phyloP scores from a whole-genome alignment of 2,797 vertebrate genomes.

The Thalassophryne amazonica region DNA sequence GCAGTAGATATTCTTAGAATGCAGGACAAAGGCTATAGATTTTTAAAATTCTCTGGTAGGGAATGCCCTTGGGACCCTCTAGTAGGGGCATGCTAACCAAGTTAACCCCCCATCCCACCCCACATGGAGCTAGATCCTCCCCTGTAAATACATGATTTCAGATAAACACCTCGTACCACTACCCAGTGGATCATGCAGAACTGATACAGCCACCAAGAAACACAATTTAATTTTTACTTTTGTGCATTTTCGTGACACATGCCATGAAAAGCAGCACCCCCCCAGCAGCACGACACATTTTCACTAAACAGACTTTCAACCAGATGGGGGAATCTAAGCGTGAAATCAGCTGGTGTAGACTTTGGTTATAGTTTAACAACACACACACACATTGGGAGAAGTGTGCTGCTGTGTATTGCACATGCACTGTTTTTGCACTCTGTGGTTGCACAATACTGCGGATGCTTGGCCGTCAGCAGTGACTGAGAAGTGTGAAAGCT shows the following conservation, averaged over 20 bases:
- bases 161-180: conserved; percentile 42
- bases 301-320: neutral
- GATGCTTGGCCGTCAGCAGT: conserved; percentile 28
- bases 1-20: no score
- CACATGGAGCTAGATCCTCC: no score
- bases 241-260: no score
- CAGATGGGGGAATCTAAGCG: neutral
- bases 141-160: conserved; percentile 24
- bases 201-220: conserved; percentile 27
- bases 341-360: neutral
- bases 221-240: no score
- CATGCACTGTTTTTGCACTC: conserved; percentile 11
- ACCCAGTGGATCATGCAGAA: conserved; percentile 23
- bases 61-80: no score
- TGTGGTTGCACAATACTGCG: neutral
- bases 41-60: no score
- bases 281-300: no score
- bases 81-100: no score
- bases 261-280: no score
- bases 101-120: no score
- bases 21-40: no score
- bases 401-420: neutral
- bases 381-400: neutral
- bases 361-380: neutral
- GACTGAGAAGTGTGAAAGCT: conserved; percentile 28